These are phyloP conservation scores for Cylas formicarius DNA, from an alignment of 1,140 invertebrate species.

Conservation along the genomic window DNA sequence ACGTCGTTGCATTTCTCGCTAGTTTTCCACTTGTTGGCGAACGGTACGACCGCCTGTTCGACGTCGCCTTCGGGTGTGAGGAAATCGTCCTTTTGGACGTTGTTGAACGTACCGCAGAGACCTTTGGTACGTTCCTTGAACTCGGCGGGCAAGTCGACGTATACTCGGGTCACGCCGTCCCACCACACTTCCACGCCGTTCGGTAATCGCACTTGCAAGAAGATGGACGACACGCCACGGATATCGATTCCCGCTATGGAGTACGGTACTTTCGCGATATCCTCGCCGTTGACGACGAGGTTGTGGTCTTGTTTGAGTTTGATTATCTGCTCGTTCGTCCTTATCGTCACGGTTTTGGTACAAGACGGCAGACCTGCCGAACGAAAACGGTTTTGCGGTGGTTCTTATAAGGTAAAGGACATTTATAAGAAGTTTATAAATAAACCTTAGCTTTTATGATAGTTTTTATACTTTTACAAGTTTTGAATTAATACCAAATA, in stretches of 20 bases:
- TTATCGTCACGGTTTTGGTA: constrained; percentile 70
- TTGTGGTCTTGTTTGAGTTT: constrained; percentile 65
- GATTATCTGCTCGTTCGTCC: constrained; percentile 44
- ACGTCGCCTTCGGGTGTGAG: constrained; percentile 76
- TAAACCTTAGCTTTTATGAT: background rate
- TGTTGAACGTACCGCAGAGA: constrained; percentile 82
- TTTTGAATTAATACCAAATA: background rate
- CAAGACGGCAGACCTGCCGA: constrained; percentile 60
- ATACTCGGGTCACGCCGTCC: constrained; percentile 72
- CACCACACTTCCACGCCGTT: constrained; percentile 77
- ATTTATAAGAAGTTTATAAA: no score
- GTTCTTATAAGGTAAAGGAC: background rate
- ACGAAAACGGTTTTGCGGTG: constrained; percentile 10
- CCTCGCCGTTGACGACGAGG: constrained; percentile 61
- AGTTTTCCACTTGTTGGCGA: constrained; percentile 86
- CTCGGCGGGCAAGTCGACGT: constrained; percentile 69
- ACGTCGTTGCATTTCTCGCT: constrained; percentile 61
- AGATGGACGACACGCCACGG: constrained; percentile 67
- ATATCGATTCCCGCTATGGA: constrained; percentile 52
- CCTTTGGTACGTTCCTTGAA: constrained; percentile 65
- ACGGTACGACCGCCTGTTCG: constrained; percentile 64
- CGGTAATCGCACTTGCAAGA: constrained; percentile 60
- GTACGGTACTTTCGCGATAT: constrained; percentile 59
- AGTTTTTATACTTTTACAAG: background rate
- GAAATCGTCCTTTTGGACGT: constrained; percentile 84